A percentile compares a stretch with the other conserved stretches of the same genome.
These are phyloP conservation scores for Myotis planiceps DNA, from an alignment of 2,797 vertebrate species.

Conservation along the genomic window DNA sequence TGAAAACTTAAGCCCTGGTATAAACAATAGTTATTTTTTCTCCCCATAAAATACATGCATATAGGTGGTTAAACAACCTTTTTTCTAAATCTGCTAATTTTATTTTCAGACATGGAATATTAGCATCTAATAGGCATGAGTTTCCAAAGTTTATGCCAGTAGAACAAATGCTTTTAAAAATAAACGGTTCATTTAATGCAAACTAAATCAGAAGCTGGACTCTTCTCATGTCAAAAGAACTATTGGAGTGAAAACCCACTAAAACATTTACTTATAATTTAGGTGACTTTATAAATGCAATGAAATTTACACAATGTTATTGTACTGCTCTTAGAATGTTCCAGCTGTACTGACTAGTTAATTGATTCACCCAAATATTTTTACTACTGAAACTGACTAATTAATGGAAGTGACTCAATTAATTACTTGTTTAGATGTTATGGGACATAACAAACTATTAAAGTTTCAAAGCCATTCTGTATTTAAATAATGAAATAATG, in stretches of 20 bases:
- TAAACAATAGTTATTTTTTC: neutral
- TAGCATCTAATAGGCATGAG: neutral
- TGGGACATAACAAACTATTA: neutral
- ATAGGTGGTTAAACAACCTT: neutral
- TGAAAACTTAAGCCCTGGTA: neutral
- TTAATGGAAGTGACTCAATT: neutral
- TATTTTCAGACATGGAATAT: conserved; percentile 50
- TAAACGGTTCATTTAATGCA: conserved; percentile 49
- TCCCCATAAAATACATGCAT: neutral
- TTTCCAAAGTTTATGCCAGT: conserved; percentile 18
- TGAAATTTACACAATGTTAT: neutral
- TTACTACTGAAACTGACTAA: neutral
- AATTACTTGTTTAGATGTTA: neutral
- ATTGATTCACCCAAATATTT: neutral
- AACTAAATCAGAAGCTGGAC: neutral
- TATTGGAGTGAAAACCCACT: neutral
- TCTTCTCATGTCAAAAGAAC: neutral
- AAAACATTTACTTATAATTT: neutral
- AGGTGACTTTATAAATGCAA: neutral
- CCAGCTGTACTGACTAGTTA: neutral
- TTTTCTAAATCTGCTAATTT: neutral
- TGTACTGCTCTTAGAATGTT: neutral
- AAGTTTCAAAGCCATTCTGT: neutral
- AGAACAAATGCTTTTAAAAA: conserved; percentile 69
- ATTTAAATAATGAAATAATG: neutral